Base-by-base conservation (phyloP, 2,888 invertebrate species). In the Tetanocera ferruginea region DNA sequence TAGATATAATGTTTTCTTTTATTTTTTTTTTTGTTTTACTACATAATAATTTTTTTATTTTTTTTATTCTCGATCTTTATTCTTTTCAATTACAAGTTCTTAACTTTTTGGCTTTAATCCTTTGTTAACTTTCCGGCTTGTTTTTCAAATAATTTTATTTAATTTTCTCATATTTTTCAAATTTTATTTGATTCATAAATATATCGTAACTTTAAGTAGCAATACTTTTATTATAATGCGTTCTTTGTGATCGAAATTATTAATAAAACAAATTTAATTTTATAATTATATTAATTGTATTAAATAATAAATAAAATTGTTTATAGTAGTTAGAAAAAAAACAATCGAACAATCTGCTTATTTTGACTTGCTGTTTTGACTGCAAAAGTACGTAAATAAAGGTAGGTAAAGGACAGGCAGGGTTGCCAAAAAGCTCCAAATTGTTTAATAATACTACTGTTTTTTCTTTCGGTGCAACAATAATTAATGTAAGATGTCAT, bases 181-280 rank as follows among this genome's bases (percentile, higher is more conserved):
- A 71, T 75, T 52, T 70, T 25, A 69, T 69, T 69, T 69, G 51
- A 28, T 69, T 28, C 69, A 80, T 78, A 71, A 25, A 77, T 72
- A 78, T 79, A 78, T 78, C 79, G 70, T 77, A 62, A 14, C 70
- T 80, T 76, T 74, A 75, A 75, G 67, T 75, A 76, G 75, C 43
- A 8, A 0, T 43, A 55, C 52, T 55, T n/a, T 66, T 49, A 70
- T 67, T 76, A 69, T 78, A 74, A 69, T 77, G 66, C 64, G 57
- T 76, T 80, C 76, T 49, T 80, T 82, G 82, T 83, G 82, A 81
- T 82, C 83, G 80, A 81, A 80, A 79, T 80, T 81, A 75, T 28
- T 67, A 73, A 66, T 77, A 78, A 60, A 74, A 81, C 49, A 73
- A 69, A 82, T 79, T 79, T 78, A 76, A 76, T 74, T 77, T 78